phyloP scores from a whole-genome alignment of 2,113 vertebrate genomes.

The Oreochromis aureus region DNA sequence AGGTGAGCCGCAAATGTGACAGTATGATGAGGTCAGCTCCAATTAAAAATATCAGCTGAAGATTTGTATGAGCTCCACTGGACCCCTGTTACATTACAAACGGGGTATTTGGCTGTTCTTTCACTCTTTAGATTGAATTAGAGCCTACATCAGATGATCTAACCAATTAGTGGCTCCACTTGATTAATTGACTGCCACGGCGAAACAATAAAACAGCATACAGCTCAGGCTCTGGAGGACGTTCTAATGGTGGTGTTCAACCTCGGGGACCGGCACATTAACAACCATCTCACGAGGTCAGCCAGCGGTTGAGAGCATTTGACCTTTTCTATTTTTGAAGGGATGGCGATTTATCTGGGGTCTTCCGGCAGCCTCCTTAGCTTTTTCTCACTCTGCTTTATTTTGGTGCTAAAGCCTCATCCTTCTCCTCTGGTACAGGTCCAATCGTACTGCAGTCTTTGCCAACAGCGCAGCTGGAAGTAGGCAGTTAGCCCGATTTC shows the following conservation, averaged over 20 bases:
- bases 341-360: slow-evolving; percentile 39
- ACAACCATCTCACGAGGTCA: slow-evolving; percentile 31
- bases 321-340: slow-evolving; percentile 62
- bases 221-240: slow-evolving; percentile 10
- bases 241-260: slow-evolving; percentile 44
- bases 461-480: slow-evolving; percentile 47
- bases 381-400: slow-evolving; percentile 49
- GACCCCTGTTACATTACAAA: slow-evolving; percentile 1
- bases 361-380: slow-evolving; percentile 24
- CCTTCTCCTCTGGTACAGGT: slow-evolving; percentile 47
- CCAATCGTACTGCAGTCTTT: slow-evolving; percentile 35
- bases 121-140: slow-evolving; percentile 38
- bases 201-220: slow-evolving; percentile 46
- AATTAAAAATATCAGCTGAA: neutral
- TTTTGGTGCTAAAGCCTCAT: slow-evolving; percentile 43
- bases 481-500: slow-evolving; percentile 49
- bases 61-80: slow-evolving; percentile 3
- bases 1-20: neutral
- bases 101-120: neutral
- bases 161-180: slow-evolving; percentile 48
- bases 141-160: slow-evolving; percentile 47
- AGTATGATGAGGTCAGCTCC: slow-evolving; percentile 20
- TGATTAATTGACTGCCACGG: slow-evolving; percentile 54
- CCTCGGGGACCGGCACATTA: slow-evolving; percentile 34
- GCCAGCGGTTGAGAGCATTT: slow-evolving; percentile 16